These are phyloP conservation scores for Mechanitis mazaeus DNA, from an alignment of 2,888 invertebrate species.

Conservation along the genomic window DNA sequence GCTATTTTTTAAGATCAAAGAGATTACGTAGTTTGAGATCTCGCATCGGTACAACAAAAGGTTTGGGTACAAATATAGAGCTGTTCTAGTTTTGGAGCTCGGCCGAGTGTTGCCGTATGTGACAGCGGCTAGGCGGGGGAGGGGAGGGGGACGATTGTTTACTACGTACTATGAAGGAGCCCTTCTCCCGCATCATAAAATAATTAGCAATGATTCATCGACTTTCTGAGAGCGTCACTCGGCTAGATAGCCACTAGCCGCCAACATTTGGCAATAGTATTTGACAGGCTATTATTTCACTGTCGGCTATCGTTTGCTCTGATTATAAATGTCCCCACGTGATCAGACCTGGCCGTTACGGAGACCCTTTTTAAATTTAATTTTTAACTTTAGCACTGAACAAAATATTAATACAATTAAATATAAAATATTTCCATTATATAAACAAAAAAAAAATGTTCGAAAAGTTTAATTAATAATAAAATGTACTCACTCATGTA, in stretches of 20 bases:
- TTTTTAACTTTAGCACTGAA: too few species aligned
- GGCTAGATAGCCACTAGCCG: slow-evolving; percentile 47
- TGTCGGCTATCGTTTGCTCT: slow-evolving; percentile 63
- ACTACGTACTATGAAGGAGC: slow-evolving; percentile 24
- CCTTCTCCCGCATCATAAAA: slow-evolving; percentile 52
- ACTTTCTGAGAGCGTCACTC: slow-evolving; percentile 57
- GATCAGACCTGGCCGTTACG: slow-evolving; percentile 36
- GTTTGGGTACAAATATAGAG: slow-evolving; percentile 58
- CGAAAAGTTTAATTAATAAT: too few species aligned
- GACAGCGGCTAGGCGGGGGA: slow-evolving; percentile 19
- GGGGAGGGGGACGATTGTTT: slow-evolving; percentile 19
- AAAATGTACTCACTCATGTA: slow-evolving; percentile 68
- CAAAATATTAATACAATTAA: too few species aligned
- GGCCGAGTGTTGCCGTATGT: slow-evolving; percentile 47
- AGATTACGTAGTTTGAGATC: slow-evolving; percentile 50
- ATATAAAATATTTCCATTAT: too few species aligned
- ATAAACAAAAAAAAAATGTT: too few species aligned
- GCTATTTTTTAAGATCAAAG: slow-evolving; percentile 61
- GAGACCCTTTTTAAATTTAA: slow-evolving; percentile 11
- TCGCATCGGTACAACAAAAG: slow-evolving; percentile 53
- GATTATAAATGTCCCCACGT: slow-evolving; percentile 57
- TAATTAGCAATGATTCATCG: slow-evolving; percentile 70
- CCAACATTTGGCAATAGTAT: slow-evolving; percentile 67
- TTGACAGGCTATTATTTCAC: slow-evolving; percentile 71
- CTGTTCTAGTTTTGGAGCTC: slow-evolving; percentile 51